These are phyloP conservation scores for Agriotes lineatus DNA, from an alignment of 2,888 invertebrate species.

Conservation along the genomic window DNA sequence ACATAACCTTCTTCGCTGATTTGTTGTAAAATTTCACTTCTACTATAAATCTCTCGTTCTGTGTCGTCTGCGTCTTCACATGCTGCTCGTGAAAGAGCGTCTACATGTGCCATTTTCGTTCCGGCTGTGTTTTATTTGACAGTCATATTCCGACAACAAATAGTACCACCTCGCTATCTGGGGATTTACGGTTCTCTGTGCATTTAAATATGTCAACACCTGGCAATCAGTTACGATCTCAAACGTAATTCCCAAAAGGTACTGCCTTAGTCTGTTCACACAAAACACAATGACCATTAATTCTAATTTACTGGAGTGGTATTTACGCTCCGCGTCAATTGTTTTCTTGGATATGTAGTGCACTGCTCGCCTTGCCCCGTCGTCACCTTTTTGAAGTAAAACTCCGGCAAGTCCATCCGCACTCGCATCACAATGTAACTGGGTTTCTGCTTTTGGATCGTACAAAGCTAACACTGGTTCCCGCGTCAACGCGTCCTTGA, in stretches of 20 bases:
- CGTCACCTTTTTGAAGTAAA: constrained; percentile 48
- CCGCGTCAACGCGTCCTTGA: too few relatives aligned
- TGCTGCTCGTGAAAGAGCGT: not conserved
- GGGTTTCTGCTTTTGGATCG: constrained; percentile 32
- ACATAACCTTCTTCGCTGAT: not conserved
- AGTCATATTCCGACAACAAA: too few relatives aligned
- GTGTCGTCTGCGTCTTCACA: not conserved
- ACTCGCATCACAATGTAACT: constrained; percentile 47
- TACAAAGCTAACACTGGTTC: constrained; percentile 43
- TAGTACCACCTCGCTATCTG: not conserved
- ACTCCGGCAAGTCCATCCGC: constrained; percentile 49
- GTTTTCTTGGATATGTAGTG: constrained; percentile 48
- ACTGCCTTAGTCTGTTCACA: constrained; percentile 46
- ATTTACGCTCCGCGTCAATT: constrained; percentile 44
- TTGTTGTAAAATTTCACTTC: not conserved
- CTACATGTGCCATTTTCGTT: not conserved
- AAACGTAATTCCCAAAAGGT: constrained; percentile 50
- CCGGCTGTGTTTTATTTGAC: not conserved
- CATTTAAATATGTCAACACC: constrained; percentile 75
- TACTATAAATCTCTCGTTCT: not conserved
- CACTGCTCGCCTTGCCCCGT: not conserved
- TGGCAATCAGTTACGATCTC: constrained; percentile 79
- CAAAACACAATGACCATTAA: constrained; percentile 52
- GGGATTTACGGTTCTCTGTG: not conserved
- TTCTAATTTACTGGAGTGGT: constrained; percentile 50